A percentile compares a stretch with the other conserved stretches of the same genome.
Evolutionary conservation across 2,113 vertebrate genomes (phyloP).

Genomic region (Nicator chloris): DNA sequence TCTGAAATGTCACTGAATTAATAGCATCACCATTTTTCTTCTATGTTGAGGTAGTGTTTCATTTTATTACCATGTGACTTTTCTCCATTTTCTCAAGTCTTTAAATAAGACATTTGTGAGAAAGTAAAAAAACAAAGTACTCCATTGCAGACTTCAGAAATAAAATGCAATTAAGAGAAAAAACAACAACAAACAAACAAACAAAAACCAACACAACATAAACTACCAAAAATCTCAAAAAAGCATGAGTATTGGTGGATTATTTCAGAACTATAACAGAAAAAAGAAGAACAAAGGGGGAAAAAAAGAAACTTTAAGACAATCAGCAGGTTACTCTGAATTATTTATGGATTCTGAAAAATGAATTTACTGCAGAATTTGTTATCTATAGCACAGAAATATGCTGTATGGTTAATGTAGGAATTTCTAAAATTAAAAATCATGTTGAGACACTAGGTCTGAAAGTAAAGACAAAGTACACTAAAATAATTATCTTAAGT

Average conservation of each 20-base stretch:
- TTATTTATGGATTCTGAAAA: not conserved
- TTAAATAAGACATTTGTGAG: not conserved
- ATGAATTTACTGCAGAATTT: not conserved
- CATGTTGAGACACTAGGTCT: not conserved
- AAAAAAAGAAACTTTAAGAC: not conserved
- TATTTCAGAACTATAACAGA: not conserved
- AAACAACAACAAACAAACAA: too few species aligned
- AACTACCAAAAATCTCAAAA: not conserved
- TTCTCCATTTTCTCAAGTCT: not conserved
- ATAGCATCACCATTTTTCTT: not conserved
- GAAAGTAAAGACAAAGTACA: not conserved
- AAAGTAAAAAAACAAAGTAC: not conserved
- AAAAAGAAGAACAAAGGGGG: too few species aligned
- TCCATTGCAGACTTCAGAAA: not conserved
- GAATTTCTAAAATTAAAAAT: not conserved
- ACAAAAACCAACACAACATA: accelerated
- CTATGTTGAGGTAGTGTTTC: not conserved
- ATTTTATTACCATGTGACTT: not conserved
- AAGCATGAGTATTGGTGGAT: not conserved
- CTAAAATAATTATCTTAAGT: not conserved
- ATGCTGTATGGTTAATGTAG: not conserved
- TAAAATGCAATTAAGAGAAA: not conserved
- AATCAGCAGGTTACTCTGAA: not conserved
- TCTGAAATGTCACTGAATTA: not conserved
- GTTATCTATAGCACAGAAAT: not conserved